phyloP scores from a whole-genome alignment of 2,113 vertebrate genomes.

The Pagrus major region DNA sequence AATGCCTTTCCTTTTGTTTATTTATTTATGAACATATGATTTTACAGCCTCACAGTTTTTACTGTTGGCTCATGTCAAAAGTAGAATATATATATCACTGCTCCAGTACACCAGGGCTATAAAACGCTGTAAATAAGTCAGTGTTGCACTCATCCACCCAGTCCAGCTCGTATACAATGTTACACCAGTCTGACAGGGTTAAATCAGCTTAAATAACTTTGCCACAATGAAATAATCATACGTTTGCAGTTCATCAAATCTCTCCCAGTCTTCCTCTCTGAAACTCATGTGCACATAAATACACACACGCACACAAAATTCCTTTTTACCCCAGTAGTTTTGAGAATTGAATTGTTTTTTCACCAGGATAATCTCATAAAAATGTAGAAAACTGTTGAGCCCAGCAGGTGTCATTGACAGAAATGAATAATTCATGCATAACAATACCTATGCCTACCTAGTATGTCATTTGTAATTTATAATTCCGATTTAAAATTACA shows the following conservation, averaged over 20 bases:
- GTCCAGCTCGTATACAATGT: neutral
- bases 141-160: neutral
- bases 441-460: no score
- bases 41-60: neutral
- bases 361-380: no score
- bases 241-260: neutral
- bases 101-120: neutral
- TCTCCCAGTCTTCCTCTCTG: neutral
- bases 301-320: no score
- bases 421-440: no score
- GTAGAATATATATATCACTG: neutral
- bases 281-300: neutral
- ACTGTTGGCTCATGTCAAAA: neutral
- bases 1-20: constrained; percentile 19
- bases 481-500: no score
- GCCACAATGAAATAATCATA: neutral
- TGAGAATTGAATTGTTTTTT: no score
- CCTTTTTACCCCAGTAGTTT: no score
- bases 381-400: no score
- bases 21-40: constrained; percentile 25
- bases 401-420: no score
- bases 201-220: neutral
- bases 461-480: no score
- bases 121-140: neutral
- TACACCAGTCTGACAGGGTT: neutral